Evolutionary conservation across 2,113 vertebrate species (phyloP).

Genomic region (Bombycilla garrulus): DNA sequence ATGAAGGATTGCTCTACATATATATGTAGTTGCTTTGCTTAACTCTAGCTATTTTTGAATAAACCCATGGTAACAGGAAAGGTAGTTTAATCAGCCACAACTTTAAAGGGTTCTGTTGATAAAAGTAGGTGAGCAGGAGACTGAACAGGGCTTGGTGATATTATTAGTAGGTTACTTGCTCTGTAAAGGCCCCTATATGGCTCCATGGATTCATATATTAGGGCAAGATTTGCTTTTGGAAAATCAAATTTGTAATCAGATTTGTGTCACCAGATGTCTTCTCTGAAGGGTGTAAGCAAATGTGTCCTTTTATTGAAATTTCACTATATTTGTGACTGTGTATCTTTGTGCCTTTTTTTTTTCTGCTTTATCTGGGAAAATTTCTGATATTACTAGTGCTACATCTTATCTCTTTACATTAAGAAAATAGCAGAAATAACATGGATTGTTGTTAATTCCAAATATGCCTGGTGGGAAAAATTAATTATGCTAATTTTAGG

Average conservation of each 20-base stretch:
- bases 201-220: not conserved
- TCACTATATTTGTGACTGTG: rapidly evolving
- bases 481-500: not conserved
- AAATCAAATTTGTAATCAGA: not conserved
- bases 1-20: not conserved
- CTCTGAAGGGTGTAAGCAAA: not conserved
- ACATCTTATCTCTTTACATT: not conserved
- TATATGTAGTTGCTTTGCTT: not conserved
- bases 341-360: not conserved
- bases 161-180: not conserved
- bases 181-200: not conserved
- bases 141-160: not conserved
- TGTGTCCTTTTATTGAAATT: not conserved
- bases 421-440: not conserved
- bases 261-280: not conserved
- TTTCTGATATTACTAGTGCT: not conserved
- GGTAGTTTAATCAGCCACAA: not conserved
- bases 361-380: not conserved
- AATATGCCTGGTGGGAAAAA: not conserved
- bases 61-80: not conserved
- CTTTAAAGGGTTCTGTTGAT: not conserved
- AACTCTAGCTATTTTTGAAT: not conserved
- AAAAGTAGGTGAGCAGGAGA: not conserved
- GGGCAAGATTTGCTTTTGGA: not conserved
- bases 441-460: not conserved